Conservation (phyloP, 2,888 invertebrate genomes). For the Synergus umbraculus region DNA sequence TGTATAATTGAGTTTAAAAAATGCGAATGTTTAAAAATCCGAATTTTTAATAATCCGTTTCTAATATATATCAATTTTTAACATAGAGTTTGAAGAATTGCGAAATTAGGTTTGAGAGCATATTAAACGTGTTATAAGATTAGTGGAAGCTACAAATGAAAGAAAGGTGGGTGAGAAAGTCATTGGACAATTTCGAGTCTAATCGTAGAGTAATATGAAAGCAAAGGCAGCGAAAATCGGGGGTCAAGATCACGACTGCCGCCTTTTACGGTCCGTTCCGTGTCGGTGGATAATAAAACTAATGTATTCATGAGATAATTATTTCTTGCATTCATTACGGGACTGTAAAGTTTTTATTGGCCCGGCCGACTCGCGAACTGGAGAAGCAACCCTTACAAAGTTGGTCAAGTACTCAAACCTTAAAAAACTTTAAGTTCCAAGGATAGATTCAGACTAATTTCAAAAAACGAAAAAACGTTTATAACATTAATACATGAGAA, state of each 20-base stretch:
- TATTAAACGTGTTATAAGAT: slow-evolving; percentile 1
- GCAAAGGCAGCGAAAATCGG: slow-evolving; percentile 55
- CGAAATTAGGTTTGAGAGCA: not conserved
- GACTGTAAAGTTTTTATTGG: slow-evolving; percentile 70
- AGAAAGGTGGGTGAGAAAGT: slow-evolving; percentile 44
- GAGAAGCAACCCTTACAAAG: slow-evolving; percentile 68
- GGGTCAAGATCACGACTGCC: slow-evolving; percentile 63
- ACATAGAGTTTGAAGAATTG: not conserved
- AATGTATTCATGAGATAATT: slow-evolving; percentile 75
- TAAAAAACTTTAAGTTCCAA: too few species aligned
- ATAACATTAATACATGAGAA: too few species aligned
- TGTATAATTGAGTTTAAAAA: too few species aligned
- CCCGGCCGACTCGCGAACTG: slow-evolving; percentile 57
- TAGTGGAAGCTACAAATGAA: slow-evolving; percentile 14
- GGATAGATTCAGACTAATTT: too few species aligned
- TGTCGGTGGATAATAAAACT: slow-evolving; percentile 70
- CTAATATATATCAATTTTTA: not conserved
- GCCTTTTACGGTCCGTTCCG: slow-evolving; percentile 65
- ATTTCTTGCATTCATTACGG: slow-evolving; percentile 73
- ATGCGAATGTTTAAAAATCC: too few species aligned
- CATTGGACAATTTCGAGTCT: slow-evolving; percentile 42
- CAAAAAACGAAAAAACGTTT: too few species aligned
- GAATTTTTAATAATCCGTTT: too few species aligned
- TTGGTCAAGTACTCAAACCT: slow-evolving; percentile 49
- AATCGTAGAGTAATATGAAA: slow-evolving; percentile 39